Conservation (phyloP, 2,797 vertebrate genomes). For the Poeciliopsis gracilis region DNA sequence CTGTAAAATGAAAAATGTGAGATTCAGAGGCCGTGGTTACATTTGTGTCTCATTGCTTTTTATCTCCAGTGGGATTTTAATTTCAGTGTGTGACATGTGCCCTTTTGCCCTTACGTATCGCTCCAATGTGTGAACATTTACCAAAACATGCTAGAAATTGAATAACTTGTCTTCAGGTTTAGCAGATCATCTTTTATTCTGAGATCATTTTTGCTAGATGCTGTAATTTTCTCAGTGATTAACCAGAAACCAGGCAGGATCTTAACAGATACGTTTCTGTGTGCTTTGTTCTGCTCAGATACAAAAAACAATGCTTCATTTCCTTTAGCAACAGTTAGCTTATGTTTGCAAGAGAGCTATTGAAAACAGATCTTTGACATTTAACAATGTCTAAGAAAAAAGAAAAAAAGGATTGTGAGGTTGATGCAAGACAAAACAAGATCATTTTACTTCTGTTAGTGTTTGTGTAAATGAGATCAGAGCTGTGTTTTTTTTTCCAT, state of each 20-base stretch:
- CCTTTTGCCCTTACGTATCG: constrained; percentile 18
- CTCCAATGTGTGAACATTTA: constrained; percentile 24
- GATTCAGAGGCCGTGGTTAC: not conserved
- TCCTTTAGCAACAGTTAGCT: not conserved
- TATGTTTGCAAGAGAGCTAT: not conserved
- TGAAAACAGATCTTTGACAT: constrained; percentile 63
- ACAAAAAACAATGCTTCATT: not conserved
- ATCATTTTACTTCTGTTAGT: not conserved
- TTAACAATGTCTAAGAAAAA: constrained; percentile 34
- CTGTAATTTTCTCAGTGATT: constrained; percentile 15
- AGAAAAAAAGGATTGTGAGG: constrained; percentile 24
- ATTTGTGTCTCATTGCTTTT: not conserved
- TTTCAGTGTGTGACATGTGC: not conserved
- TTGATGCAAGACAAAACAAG: not conserved
- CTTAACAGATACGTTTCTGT: not conserved
- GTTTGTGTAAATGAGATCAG: constrained; percentile 7
- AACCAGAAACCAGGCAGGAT: constrained; percentile 15
- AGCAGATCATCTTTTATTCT: constrained; percentile 23
- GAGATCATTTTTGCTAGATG: not conserved
- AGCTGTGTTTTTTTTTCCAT: not conserved
- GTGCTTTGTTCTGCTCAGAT: not conserved
- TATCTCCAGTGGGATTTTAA: not conserved
- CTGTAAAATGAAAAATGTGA: not conserved
- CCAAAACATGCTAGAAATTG: constrained; percentile 15
- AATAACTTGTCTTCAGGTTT: constrained; percentile 20